Conservation (phyloP, 2,888 invertebrate species). For the Nomada ruficornis region DNA sequence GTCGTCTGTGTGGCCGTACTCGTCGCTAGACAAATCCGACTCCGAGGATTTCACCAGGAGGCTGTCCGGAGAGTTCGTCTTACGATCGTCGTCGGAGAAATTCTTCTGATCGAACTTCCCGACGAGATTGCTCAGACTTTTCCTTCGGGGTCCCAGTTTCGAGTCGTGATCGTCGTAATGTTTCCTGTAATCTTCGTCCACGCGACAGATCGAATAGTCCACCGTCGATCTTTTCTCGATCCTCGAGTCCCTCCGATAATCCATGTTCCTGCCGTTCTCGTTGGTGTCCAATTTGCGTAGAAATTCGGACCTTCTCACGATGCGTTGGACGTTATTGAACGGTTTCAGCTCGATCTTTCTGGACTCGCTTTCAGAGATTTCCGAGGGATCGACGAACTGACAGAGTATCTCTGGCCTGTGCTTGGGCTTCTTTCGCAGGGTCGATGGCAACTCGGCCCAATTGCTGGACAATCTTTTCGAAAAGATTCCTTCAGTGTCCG, state of each 20-base stretch:
- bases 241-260: conserved; percentile 54
- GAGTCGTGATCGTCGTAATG: conserved; percentile 77
- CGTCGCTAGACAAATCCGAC: conserved; percentile 82
- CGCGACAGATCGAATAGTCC: conserved; percentile 55
- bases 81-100: conserved; percentile 82
- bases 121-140: conserved; percentile 57
- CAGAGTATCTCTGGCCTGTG: conserved; percentile 81
- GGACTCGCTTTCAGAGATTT: conserved; percentile 79
- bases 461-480: conserved; percentile 78
- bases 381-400: conserved; percentile 82
- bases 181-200: conserved; percentile 78
- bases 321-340: conserved; percentile 71
- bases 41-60: conserved; percentile 83
- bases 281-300: conserved; percentile 75
- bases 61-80: conserved; percentile 83
- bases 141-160: conserved; percentile 61
- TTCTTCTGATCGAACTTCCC: conserved; percentile 67
- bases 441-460: conserved; percentile 84
- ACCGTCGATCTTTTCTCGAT: conserved; percentile 66
- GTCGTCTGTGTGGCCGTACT: conserved; percentile 85
- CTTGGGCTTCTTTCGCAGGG: conserved; percentile 81
- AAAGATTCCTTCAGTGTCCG: conserved; percentile 81
- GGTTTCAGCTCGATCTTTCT: conserved; percentile 69
- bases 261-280: conserved; percentile 66
- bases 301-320: conserved; percentile 80